phyloP scores from a whole-genome alignment of 2,113 vertebrate genomes.

The Periophthalmus modestus region DNA sequence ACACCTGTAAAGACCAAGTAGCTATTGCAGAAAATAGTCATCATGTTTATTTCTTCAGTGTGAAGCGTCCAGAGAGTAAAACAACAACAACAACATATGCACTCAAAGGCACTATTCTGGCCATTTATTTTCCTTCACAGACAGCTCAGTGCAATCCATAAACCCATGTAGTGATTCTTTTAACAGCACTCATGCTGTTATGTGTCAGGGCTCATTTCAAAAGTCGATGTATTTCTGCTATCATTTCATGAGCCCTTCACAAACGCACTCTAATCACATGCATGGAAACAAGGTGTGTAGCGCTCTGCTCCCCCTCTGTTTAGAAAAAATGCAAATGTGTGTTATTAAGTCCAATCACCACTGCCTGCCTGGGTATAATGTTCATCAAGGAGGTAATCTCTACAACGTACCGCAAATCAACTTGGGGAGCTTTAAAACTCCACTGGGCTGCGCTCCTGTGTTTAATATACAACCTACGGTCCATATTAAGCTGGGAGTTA shows the following conservation, averaged over 20 bases:
- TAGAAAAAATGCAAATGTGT: conserved; percentile 51
- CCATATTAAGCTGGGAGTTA: conserved; percentile 12
- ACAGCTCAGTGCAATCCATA: conserved; percentile 27
- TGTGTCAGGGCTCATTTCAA: conserved; percentile 60
- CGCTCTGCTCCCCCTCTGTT: conserved; percentile 34
- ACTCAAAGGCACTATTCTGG: conserved; percentile 29
- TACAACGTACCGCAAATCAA: conserved; percentile 18
- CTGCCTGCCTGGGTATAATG: conserved; percentile 30
- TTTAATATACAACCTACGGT: conserved; percentile 2
- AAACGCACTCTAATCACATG: conserved; percentile 34
- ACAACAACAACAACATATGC: conserved; percentile 5
- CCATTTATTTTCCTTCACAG: conserved; percentile 50
- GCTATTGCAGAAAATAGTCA: neutral
- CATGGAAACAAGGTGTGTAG: conserved; percentile 31
- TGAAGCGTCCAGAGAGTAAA: neutral
- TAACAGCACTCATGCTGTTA: conserved; percentile 62
- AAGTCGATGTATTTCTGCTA: conserved; percentile 32
- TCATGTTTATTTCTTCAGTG: neutral
- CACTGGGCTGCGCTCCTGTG: conserved; percentile 6
- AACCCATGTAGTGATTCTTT: conserved; percentile 36
- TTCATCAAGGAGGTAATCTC: conserved; percentile 47
- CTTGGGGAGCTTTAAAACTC: neutral
- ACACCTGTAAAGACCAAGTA: neutral
- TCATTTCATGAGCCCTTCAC: conserved; percentile 35
- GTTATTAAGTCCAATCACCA: conserved; percentile 49